Evolutionary conservation across 2,888 invertebrate genomes (phyloP), one percentile per base, ranked within the genome.

Genomic region (Belgica antarctica): DNA sequence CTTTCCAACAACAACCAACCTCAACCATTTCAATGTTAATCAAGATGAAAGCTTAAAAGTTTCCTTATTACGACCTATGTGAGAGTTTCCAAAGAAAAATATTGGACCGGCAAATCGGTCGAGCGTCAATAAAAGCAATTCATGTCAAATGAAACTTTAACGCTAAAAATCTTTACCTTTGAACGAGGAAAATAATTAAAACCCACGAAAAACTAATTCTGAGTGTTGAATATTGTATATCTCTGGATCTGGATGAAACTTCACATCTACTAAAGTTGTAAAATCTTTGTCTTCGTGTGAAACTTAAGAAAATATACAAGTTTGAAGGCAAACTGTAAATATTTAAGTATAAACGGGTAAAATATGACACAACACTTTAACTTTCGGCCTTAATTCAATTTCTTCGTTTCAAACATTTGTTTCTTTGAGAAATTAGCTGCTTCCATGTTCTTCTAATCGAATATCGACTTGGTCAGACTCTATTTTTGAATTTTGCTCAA

Each of bases 311-410:
- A 59, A 59, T 12, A 59, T 19, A 25, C 7, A 61, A 2, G 19
- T 3, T 52, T 8, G 24, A 15, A 62, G 34, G 19, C 17, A 41
- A 15, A 36, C 15, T 63, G 63, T 63, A 63, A 36, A 63, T 63
- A 63, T n/a, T 52, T 52, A 52, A 4, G 12, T 52, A 31, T 63
- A 63, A 63, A 63, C 63, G 63, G 63, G 63, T 63, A 63, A 63
- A 22, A 19, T 41, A 31, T 31, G 7, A 31, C n/a, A 31, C 12
- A 52, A 52, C 52, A 52, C 7, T 52, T 52, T 52, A 22, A 52
- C 52, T 52, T 52, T 52, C 52, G 52, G 52, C 52, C 52, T 52
- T 52, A 52, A 52, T 52, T 52, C 8, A 22, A 7, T 52, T 52
- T 52, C 22, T 12, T 22, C 22, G 52, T 52, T 52, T 52, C 34